These are phyloP conservation scores for Phaenicophaeus curvirostris DNA, from an alignment of 2,797 vertebrate species.

Conservation along the genomic window DNA sequence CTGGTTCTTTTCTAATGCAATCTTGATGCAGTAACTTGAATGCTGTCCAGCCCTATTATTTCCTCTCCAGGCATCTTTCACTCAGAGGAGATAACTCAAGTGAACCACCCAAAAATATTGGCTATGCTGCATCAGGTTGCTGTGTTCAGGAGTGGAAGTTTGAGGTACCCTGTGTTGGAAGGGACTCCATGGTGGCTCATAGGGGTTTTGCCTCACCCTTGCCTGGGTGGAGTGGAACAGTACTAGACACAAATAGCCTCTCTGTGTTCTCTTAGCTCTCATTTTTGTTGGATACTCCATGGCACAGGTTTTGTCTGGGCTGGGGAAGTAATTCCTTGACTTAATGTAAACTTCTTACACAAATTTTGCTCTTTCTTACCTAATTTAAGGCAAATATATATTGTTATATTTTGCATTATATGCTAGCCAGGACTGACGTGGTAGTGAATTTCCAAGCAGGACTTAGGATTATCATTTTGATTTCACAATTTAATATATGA, in stretches of 20 bases:
- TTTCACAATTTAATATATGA: neutral
- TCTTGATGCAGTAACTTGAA: neutral
- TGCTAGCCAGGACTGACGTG: neutral
- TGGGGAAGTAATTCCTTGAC: neutral
- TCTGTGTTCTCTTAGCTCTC: neutral
- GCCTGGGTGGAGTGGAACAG: too few species aligned
- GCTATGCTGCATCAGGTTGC: neutral
- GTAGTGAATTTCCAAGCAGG: neutral
- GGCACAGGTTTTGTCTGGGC: neutral
- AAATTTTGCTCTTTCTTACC: accelerated
- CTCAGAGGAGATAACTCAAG: neutral
- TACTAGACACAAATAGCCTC: neutral
- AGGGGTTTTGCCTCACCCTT: accelerated
- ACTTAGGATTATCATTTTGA: neutral
- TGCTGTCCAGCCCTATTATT: neutral
- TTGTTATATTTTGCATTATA: neutral
- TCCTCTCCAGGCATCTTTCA: neutral
- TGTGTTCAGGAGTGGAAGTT: neutral
- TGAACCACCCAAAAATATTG: neutral
- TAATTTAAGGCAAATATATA: neutral
- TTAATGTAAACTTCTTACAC: accelerated
- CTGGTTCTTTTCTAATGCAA: neutral
- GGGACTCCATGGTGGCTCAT: neutral
- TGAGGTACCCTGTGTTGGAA: neutral
- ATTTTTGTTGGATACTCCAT: neutral